Base-by-base conservation (phyloP, 2,113 vertebrate species). In the Telmatochromis brichardi region DNA sequence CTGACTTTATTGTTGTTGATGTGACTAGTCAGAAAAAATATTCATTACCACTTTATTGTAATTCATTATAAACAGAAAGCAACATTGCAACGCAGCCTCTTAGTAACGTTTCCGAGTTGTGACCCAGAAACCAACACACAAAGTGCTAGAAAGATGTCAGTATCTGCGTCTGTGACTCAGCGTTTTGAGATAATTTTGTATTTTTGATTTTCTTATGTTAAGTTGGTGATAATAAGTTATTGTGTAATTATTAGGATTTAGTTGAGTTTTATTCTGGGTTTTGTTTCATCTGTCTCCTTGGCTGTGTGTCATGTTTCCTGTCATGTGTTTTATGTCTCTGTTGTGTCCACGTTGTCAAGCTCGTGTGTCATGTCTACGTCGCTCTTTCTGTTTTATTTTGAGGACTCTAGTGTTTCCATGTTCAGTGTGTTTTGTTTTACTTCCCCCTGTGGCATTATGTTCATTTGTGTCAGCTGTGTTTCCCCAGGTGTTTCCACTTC, bases 401-500 rank as follows among this genome's bases (percentile, higher is more conserved):
- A 58, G 13, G 55, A 9, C 13, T 58, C 55, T 28, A 15, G 26
- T 28, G 55, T 58, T 58, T 58, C 7, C 55, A 58, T 58, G 26
- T 58, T 58, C 55, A 58, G 26, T 28, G 55, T 58, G 55, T 58
- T 58, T 28, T 58, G 55, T 58, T 58, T 58, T 58, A 58, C 26
- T 58, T 28, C 26, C 26, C 7, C 1, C 55, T 28, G 55, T 28
- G 55, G 55, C 55, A 28, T 15, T 7, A 28, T 1, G 7, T 58
- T 28, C 13, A 15, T 58, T 58, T 28, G 23, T 28, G 55, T 58
- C 23, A 58, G 13, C 23, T 58, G 13, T 58, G 55, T 58, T 26
- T 14, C 12, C 54, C 54, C 21, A 13, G 11, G 21, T 26, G n/a
- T 23, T 55, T 55, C 53, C 12, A 57, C 13, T 28, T 57, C 23